These are phyloP conservation scores for Tetramorium alpestre DNA, from an alignment of 1,140 invertebrate species.

Conservation along the genomic window DNA sequence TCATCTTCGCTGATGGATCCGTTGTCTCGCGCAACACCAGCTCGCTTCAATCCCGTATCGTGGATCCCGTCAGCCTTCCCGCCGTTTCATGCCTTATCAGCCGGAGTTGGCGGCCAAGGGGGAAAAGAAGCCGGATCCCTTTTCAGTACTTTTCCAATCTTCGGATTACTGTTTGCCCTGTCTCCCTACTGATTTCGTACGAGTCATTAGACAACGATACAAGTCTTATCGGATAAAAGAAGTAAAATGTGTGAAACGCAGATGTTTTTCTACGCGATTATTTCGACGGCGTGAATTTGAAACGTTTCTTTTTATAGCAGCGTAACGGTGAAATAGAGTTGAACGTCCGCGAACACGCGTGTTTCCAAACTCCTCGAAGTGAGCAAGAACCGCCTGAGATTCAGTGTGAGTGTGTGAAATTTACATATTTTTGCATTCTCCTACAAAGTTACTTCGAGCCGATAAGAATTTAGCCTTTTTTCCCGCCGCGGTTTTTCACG, in stretches of 20 bases:
- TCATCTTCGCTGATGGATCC: conserved; percentile 44
- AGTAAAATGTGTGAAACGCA: neutral
- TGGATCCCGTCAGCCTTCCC: neutral
- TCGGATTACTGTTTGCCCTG: neutral
- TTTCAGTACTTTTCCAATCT: neutral
- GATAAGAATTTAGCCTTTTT: neutral
- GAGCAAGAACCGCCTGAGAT: neutral
- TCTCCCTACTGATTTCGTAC: neutral
- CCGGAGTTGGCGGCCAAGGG: neutral
- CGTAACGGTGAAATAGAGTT: neutral
- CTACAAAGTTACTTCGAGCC: neutral
- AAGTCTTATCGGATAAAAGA: too few relatives aligned
- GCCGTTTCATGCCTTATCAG: conserved; percentile 22
- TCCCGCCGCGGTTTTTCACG: neutral
- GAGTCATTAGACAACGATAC: too few relatives aligned
- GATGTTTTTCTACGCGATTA: neutral
- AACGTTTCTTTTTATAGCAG: neutral
- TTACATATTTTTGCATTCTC: neutral
- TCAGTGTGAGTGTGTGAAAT: neutral
- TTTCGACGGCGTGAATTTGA: neutral
- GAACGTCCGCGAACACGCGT: neutral
- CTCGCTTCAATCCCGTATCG: conserved; percentile 4
- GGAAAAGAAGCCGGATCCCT: neutral
- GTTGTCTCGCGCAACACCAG: conserved; percentile 16
- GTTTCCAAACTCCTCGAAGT: neutral